Base-by-base conservation (phyloP, 2,797 vertebrate genomes). In the Spondyliosoma cantharus region DNA sequence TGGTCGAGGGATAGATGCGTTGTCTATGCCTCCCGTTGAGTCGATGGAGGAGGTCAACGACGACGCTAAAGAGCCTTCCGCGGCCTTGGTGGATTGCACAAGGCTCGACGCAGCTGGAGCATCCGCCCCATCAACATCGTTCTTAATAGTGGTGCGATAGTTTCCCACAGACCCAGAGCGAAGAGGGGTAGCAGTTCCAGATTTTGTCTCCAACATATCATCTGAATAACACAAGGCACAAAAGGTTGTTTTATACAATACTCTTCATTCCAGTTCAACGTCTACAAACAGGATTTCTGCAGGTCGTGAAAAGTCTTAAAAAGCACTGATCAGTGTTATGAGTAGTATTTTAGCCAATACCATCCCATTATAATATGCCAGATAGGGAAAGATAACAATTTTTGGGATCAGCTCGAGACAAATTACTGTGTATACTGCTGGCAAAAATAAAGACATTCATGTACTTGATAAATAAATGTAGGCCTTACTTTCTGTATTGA, bases 151-250 rank as follows among this genome's bases (percentile, higher is more conserved):
- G 62, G 95, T 94, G 81, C 95, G 96, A 19, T 96, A 96, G 93
- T 97, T 98, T 82, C 97, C 96, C 82, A 98, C 94, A 25, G 97
- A 99, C 53, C 97, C 97, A 0, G 97, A 99, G 81, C 97, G 96
- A 84, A 96, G 97, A 78, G 97, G 97, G 32, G 98, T 98, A 66
- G 97, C 96, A 63, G 95, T 97, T 82, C 97, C 98, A 73, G 97
- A 98, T 92, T 98, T 99, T 1, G 90, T 87, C 93, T 99, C 98
- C 89, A 95, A 91, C 82, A 98, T 96, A 83, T 99, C 98, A 93
- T 99, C 98, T 98, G 78, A 78, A 62, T 37, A 56, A 83, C 12
- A 86, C 14, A 85, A 70, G 17, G 83, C 20, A 78, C 3, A 71
- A 46, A 53, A 50, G 37, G 1, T 29, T 29, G 3, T 37, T 37